Base-by-base conservation (phyloP, 2,888 invertebrate genomes). In the Lochmaea capreae region DNA sequence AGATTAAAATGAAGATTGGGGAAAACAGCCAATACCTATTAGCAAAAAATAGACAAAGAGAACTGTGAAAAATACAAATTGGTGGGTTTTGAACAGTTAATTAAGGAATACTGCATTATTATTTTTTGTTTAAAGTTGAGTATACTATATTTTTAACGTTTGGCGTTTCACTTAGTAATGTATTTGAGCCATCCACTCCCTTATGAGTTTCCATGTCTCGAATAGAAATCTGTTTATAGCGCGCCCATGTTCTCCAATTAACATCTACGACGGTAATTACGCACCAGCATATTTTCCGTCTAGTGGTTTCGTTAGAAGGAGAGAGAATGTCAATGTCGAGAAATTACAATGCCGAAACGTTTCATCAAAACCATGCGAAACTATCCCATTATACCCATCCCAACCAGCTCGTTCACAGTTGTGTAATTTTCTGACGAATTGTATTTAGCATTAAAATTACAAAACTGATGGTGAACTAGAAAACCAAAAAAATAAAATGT, bases 241-340 rank as follows among this genome's bases (percentile, higher is more conserved):
- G 65, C 75, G 70, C 71, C 71, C 42, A 62, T 75, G 70, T 16
- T 63, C 63, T 52, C 14, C 65, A 14, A 33, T 59, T 33, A 43
- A 42, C 62, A 43, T 63, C 62, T 9, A 63, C 33, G 62, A 39
- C 11, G 26, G 57, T 70, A 66, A 73, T 67, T 75, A 63, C 16
- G 49, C 62, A 58, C 54, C 67, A 66, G 70, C 52, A 63, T 61
- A 33, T 67, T 71, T 72, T 66, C 72, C 39, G 69, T 75, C 71
- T 71, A 63, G 58, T 58, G 57, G 67, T 72, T 77, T 76, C 67
- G 65, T 72, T 77, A 70, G 75, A 77, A 66, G 42, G 52, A 76
- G 77, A 79, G 76, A 77, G 77, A 79, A 77, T 79, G 77, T 79
- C 77, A 79, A 76, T 79, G 77, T 73, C 79, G 75, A 77, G 71